phyloP scores from a whole-genome alignment of 2,888 invertebrate genomes.

The Drosophila paranaensis region DNA sequence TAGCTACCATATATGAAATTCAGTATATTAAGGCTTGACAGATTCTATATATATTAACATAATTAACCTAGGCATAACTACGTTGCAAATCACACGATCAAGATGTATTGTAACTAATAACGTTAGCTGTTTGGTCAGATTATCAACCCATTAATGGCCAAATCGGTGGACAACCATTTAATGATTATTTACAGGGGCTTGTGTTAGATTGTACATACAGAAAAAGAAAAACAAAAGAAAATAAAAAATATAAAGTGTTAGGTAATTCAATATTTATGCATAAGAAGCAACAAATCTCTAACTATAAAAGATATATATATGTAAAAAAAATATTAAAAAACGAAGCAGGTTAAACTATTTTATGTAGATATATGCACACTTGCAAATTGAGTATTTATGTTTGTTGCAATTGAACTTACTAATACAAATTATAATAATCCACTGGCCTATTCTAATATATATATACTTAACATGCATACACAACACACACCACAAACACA shows the following conservation, averaged over 20 bases:
- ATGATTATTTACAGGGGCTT: constrained; percentile 80
- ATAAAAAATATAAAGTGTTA: constrained; percentile 40
- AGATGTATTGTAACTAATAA: constrained; percentile 31
- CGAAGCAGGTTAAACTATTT: constrained; percentile 72
- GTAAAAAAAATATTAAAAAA: constrained; percentile 9
- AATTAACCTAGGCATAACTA: constrained; percentile 44
- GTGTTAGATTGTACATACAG: constrained; percentile 77
- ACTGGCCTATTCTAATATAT: constrained; percentile 41
- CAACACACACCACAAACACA: constrained; percentile 3
- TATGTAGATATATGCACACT: constrained; percentile 73
- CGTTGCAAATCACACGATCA: constrained; percentile 46
- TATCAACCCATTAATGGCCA: constrained; percentile 35
- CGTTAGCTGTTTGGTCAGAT: constrained; percentile 37
- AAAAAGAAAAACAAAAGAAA: constrained; percentile 33
- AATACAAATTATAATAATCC: constrained; percentile 44
- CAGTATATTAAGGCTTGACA: constrained; percentile 72
- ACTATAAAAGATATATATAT: constrained; percentile 17
- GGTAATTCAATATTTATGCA: constrained; percentile 43
- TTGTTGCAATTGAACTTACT: constrained; percentile 68
- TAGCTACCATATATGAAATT: constrained; percentile 56
- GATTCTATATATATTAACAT: constrained; percentile 65
- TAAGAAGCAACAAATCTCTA: constrained; percentile 61
- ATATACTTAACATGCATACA: constrained; percentile 17
- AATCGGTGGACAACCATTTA: constrained; percentile 45
- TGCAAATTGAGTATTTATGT: constrained; percentile 75